A percentile compares a stretch with the other conserved stretches of the same genome.
Evolutionary conservation across 2,113 vertebrate genomes (phyloP).

Genomic region (Genyomyrus donnyi): DNA sequence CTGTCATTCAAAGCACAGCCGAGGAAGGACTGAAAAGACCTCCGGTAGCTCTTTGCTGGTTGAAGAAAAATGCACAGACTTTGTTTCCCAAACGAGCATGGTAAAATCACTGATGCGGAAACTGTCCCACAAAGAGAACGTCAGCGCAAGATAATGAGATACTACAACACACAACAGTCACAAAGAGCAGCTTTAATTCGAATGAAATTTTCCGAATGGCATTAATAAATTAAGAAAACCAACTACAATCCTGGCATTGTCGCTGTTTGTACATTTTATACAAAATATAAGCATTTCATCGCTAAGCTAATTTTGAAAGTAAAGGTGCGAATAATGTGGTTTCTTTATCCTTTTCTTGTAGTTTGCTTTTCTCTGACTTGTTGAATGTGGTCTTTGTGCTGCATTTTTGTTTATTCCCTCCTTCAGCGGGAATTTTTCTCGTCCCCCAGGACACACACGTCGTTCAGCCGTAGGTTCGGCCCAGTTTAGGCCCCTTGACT

Average conservation of each 20-base stretch:
- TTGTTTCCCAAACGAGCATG: conserved; percentile 48
- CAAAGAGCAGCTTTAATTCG: conserved; percentile 52
- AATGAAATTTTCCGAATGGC: conserved; percentile 33
- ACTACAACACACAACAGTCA: conserved; percentile 54
- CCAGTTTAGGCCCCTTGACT: not conserved
- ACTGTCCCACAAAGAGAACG: conserved; percentile 45
- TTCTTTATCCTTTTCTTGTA: conserved; percentile 36
- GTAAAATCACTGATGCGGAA: conserved; percentile 44
- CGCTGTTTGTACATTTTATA: not conserved
- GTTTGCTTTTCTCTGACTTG: conserved; percentile 46
- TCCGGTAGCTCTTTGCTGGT: conserved; percentile 29
- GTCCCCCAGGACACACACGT: not conserved
- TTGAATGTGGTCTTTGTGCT: conserved; percentile 58
- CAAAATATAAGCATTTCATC: not conserved
- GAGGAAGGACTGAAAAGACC: not conserved
- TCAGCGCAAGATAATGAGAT: conserved; percentile 49
- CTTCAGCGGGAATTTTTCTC: conserved; percentile 28
- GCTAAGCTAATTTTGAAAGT: not conserved
- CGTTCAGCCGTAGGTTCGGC: not conserved
- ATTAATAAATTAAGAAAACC: conserved; percentile 43
- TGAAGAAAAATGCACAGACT: conserved; percentile 47
- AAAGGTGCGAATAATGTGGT: conserved; percentile 14
- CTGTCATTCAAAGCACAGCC: not conserved
- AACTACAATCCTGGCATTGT: conserved; percentile 50
- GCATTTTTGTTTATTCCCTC: conserved; percentile 58